These are phyloP conservation scores for Altica lythri DNA, from an alignment of 2,888 invertebrate genomes.

Conservation along the genomic window DNA sequence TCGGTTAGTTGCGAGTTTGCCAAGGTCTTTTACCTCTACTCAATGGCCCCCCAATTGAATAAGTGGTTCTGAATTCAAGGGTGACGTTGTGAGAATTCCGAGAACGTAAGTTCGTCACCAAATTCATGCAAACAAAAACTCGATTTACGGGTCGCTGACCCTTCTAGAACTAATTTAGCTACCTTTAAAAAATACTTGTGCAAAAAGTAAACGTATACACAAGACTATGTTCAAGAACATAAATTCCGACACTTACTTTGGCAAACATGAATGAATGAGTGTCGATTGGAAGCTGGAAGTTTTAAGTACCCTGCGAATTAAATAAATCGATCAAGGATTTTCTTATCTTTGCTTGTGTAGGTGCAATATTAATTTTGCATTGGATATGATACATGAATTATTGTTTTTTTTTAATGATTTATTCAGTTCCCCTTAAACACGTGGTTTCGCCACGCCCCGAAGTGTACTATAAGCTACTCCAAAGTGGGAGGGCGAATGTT, in stretches of 20 bases:
- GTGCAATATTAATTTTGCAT: slow-evolving; percentile 8
- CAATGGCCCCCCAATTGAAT: slow-evolving; percentile 24
- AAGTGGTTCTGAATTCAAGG: slow-evolving; percentile 26
- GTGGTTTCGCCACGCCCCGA: slow-evolving; percentile 50
- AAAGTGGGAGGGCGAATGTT: slow-evolving; percentile 49
- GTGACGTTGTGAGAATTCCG: slow-evolving; percentile 30
- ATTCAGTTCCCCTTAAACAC: slow-evolving; percentile 40
- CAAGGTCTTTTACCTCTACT: slow-evolving; percentile 29
- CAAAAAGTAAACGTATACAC: slow-evolving; percentile 26
- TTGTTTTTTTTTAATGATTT: slow-evolving; percentile 21
- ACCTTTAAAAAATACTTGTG: slow-evolving; percentile 25
- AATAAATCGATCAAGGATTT: background rate
- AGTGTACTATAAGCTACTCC: slow-evolving; percentile 48
- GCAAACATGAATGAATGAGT: background rate
- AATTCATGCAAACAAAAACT: slow-evolving; percentile 29
- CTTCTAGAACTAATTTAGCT: slow-evolving; percentile 18
- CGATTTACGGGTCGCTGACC: slow-evolving; percentile 27
- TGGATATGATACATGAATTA: slow-evolving; percentile 7
- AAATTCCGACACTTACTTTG: background rate
- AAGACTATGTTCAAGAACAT: slow-evolving; percentile 6
- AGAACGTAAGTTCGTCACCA: slow-evolving; percentile 28
- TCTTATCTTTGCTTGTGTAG: background rate
- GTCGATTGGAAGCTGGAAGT: too few relatives aligned
- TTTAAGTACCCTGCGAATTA: background rate
- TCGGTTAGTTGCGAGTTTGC: slow-evolving; percentile 22